Conservation (phyloP, 2,113 vertebrate genomes). For the Nothoprocta perdicaria region DNA sequence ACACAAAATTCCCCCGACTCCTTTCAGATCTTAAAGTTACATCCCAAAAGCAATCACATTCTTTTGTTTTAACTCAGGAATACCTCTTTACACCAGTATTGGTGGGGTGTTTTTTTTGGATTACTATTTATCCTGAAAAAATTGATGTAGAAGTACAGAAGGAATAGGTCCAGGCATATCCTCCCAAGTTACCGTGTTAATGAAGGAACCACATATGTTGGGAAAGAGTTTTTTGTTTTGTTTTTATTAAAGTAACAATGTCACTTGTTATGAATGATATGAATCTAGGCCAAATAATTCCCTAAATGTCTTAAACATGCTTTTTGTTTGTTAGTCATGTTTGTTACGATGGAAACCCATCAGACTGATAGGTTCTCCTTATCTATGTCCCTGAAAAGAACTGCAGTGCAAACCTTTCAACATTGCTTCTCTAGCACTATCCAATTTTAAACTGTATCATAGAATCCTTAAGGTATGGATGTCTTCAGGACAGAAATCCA, state of each 20-base stretch:
- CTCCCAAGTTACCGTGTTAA: not conserved
- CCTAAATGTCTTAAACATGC: not conserved
- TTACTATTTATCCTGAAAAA: not conserved
- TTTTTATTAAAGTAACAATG: no score
- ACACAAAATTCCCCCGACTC: not conserved
- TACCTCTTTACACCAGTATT: not conserved
- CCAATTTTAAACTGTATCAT: not conserved
- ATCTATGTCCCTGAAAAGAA: not conserved
- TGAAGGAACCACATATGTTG: no score
- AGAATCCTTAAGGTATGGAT: not conserved
- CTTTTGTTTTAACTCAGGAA: not conserved
- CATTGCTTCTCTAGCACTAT: no score
- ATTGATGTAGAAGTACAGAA: not conserved
- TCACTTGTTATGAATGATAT: not conserved
- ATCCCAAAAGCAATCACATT: not conserved
- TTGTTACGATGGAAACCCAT: not conserved
- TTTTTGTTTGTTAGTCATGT: not conserved
- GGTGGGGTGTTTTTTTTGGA: not conserved
- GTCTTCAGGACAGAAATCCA: not conserved
- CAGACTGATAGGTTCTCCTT: not conserved
- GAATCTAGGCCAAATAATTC: not conserved
- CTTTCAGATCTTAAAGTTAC: not conserved
- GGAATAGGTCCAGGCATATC: no score
- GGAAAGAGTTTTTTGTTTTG: no score
- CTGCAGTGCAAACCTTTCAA: not conserved